phyloP scores from a whole-genome alignment of 2,888 invertebrate genomes.

The Sipha maydis region DNA sequence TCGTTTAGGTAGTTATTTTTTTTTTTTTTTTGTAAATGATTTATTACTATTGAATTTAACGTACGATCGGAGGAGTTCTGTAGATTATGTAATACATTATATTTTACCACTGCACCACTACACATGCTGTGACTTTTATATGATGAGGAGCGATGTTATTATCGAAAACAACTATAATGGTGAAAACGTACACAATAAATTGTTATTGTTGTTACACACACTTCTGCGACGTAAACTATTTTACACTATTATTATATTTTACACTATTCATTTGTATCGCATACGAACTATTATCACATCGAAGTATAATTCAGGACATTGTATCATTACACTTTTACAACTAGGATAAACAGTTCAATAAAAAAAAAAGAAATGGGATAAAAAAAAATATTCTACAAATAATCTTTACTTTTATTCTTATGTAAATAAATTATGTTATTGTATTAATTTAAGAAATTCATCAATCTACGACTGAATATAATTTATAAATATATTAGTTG shows the following conservation, averaged over 20 bases:
- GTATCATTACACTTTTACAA: neutral
- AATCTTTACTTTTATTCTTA: too few species aligned
- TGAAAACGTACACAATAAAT: neutral
- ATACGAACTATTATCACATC: neutral
- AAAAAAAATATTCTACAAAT: too few species aligned
- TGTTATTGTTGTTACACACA: neutral
- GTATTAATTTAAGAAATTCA: too few species aligned
- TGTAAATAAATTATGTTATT: too few species aligned
- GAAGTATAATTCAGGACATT: neutral
- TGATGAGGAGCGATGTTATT: neutral
- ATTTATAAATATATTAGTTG: too few species aligned
- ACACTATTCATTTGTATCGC: neutral
- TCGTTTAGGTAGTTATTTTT: neutral
- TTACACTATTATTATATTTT: neutral
- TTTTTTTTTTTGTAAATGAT: slow-evolving; percentile 4
- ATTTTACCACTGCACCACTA: neutral
- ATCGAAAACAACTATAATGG: neutral
- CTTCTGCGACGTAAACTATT: neutral
- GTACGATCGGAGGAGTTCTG: neutral
- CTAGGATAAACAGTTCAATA: neutral
- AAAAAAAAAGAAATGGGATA: too few species aligned
- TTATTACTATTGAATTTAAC: neutral
- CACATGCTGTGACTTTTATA: neutral
- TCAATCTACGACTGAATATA: too few species aligned
- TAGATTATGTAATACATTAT: neutral